Base-by-base conservation (phyloP, 2,113 vertebrate genomes). In the Gorsachius goisagi region DNA sequence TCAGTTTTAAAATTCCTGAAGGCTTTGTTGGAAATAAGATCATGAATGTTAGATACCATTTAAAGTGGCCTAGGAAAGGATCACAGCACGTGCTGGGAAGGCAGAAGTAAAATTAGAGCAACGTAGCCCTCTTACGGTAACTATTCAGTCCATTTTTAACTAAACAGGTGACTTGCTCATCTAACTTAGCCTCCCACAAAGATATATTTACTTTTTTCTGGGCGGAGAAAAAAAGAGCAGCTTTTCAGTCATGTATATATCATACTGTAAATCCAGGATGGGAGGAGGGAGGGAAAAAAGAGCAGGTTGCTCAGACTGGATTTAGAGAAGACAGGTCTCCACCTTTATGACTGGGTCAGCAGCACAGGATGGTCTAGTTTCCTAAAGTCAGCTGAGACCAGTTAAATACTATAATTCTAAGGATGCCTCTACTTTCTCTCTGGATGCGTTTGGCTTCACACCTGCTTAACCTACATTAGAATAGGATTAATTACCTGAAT, bases 401-500 rank as follows among this genome's bases (percentile, higher is more conserved):
- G 74, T 97, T 98, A 98, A 97, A 94, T 84, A 77, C 88, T 58
- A 0, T 69, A 94, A 96, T 85, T 95, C 91, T 88, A 77, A 97
- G 87, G 89, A 92, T 85, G 87, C 93, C 90, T 97, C 92, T 93
- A 89, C 96, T 97, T 97, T 97, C 96, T 97, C 96, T 95, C 64
- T 58, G 50, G 59, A 37, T 68, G 87, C 93, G 91, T 93, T 96
- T 50, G 6, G 85, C 97, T 97, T 97, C 97, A 98, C 98, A 98
- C 96, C 98, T 98, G 97, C 97, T 98, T 98, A 98, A 98, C 98
- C 97, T 98, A 97, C 95, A 98, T 98, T 98, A 97, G 94, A 97
- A 97, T 97, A 98, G 98, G 98, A 98, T 98, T 98, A 98, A 98
- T 98, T 98, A 97, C 97, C 96, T 97, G 94, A 92, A 95, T 95